Base-by-base conservation (phyloP, 2,888 invertebrate genomes). In the Geophilus truncorum region DNA sequence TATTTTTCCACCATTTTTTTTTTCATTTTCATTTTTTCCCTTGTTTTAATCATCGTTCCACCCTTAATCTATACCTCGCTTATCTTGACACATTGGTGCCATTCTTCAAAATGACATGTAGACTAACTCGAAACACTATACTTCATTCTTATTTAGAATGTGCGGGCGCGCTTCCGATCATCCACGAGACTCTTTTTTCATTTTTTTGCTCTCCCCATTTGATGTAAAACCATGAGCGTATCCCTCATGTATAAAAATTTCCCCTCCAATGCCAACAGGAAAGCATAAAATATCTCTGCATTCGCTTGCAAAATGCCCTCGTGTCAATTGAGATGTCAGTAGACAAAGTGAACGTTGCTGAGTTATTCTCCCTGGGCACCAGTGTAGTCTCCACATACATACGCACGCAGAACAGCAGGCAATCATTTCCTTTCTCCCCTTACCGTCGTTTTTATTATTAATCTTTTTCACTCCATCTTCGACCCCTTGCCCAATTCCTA, bases 241-340 rank as follows among this genome's bases (percentile, higher is more conserved):
- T 77, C 77, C 78, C 78, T 78, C 78, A 78, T 78, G 78, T 34
- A 78, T 78, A 78, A 78, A 78, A 78, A 78, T 45, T 78, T 45
- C 45, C 40, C 78, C 78, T 45, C 77, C 77, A 18, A 77, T 34
- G 34, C 32, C 78, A 78, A 70, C 70, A 28, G 45, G 78, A 78
- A 78, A 78, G 40, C 40, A 78, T 78, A 78, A 78, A 78, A 78
- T 45, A 78, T 78, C 36, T 78, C 40, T 21, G 28, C 40, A 70
- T 78, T 40, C 78, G 40, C 40, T 28, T 34, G 77, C 36, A 32
- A 34, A 45, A 78, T 28, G 36, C 78, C 78, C 45, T 36, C 78
- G 34, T 40, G 45, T 40, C 78, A 78, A 78, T 78, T 78, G 78
- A 78, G 45, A 78, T 40, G 45, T 78, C 78, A 78, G 70, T 70